Percentiles rank a stretch among this genome's conserved stretches.
These are phyloP conservation scores for Champsocephalus esox DNA, from an alignment of 2,797 vertebrate species.

Conservation along the genomic window DNA sequence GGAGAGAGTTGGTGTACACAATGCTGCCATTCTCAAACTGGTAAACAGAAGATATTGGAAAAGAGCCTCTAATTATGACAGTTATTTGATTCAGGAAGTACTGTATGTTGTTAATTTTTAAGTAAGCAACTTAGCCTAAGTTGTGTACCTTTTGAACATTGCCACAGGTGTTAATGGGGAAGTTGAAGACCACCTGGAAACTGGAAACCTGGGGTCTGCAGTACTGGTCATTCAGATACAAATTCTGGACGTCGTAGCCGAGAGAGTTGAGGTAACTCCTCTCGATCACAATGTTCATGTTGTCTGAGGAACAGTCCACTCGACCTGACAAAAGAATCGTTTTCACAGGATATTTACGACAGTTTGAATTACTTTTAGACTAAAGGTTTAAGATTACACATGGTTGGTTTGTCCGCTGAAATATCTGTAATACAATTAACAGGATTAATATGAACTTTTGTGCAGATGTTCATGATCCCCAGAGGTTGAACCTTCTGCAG, in stretches of 20 bases:
- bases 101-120: neutral
- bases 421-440: neutral
- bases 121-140: no score
- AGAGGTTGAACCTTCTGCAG: neutral
- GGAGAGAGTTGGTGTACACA: conserved; percentile 85
- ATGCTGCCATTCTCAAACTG: conserved; percentile 83
- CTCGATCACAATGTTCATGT: conserved; percentile 87
- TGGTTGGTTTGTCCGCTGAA: neutral
- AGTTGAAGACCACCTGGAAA: conserved; percentile 84
- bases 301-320: conserved; percentile 86
- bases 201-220: conserved; percentile 79
- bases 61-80: neutral
- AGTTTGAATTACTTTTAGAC: neutral
- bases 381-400: neutral
- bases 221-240: conserved; percentile 74
- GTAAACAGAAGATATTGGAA: conserved; percentile 13
- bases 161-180: conserved; percentile 87
- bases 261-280: conserved; percentile 83
- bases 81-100: neutral
- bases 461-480: neutral
- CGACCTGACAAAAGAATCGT: conserved; percentile 57
- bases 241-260: conserved; percentile 75
- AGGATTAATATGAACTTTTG: neutral
- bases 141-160: conserved; percentile 81
- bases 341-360: conserved; percentile 6